Base-by-base conservation (phyloP, 2,888 invertebrate species). In the Pristionchus exspectatus region DNA sequence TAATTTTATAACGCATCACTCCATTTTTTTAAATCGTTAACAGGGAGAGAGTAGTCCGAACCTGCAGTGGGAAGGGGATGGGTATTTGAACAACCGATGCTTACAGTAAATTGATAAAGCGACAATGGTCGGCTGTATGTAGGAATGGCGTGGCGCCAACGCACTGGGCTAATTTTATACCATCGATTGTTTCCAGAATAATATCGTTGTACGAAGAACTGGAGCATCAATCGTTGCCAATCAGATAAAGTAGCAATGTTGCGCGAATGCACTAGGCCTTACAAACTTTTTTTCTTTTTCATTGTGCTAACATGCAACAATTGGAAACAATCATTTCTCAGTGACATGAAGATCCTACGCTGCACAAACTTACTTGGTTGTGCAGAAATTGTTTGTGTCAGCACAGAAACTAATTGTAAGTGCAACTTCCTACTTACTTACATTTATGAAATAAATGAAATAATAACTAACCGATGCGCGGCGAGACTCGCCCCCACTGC, bases 401-500 rank as follows among this genome's bases (percentile, higher is more conserved):
- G 18, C 24, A 54, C 54, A 7, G 54, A 54, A 10, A 54, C 54
- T 10, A 54, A 10, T 54, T 54, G 14, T 54, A 7, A 10, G 21
- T n/a, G n/a, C 21, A 14, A 66, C 18, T 24, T 66, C 24, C 66
- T 66, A 24, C 21, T 27, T 69, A 69, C 7, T 27, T 69, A 5
- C 7, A 27, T 27, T 69, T 27, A 69, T 30, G 3, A 72, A 72
- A 30, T n/a, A 69, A 72, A 10, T 4, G 33, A 33, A 24, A 30
- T 69, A 14, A 24, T 27, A 33, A 77, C 81, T 12, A 3, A 84
- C 90, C 90, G 90, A 72, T 91, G 91, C 16, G 92, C 74, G 21
- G 92, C 63, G 86, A 91, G 88, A 87, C 90, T 72, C n/a, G 88
- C 90, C 7, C 91, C 50, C 21, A 90, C 90, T 0, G 89, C 77